Evolutionary conservation across 2,113 vertebrate genomes (phyloP).

Genomic region (Percina caprodes): DNA sequence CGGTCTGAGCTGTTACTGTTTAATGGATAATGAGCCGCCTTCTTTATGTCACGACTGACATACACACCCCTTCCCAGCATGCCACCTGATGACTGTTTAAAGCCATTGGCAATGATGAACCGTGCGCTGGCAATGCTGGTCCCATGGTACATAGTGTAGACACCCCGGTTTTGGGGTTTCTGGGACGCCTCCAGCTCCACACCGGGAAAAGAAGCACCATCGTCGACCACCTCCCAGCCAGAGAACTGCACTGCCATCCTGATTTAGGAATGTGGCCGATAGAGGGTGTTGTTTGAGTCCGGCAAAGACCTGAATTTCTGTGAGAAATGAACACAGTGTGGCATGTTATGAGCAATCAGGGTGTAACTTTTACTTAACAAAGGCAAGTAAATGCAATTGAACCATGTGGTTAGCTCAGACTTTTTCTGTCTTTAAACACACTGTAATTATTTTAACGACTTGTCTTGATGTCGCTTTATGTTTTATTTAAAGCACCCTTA

Average conservation of each 20-base stretch:
- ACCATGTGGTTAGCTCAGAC: neutral
- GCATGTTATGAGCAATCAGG: neutral
- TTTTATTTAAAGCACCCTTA: neutral
- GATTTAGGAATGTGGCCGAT: neutral
- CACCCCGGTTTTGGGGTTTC: slow-evolving; percentile 41
- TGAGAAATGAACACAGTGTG: neutral
- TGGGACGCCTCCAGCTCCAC: slow-evolving; percentile 22
- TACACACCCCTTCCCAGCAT: slow-evolving; percentile 82
- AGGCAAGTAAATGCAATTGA: neutral
- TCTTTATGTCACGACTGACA: slow-evolving; percentile 76
- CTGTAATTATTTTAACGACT: too few species aligned
- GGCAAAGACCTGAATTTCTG: neutral
- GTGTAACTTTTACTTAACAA: neutral
- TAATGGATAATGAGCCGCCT: slow-evolving; percentile 74
- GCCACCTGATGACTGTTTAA: slow-evolving; percentile 71
- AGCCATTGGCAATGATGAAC: slow-evolving; percentile 74
- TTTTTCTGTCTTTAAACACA: neutral
- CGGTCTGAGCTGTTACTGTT: neutral
- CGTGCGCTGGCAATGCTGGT: slow-evolving; percentile 46
- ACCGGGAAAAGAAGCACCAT: slow-evolving; percentile 47
- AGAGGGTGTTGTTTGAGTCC: neutral
- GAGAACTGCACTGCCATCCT: slow-evolving; percentile 58
- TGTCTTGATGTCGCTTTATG: neutral
- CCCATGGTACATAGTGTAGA: slow-evolving; percentile 69
- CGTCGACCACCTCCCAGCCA: slow-evolving; percentile 64